A percentile compares a stretch with the other conserved stretches of the same genome.
phyloP scores from a whole-genome alignment of 2,113 vertebrate genomes.

The Odontophorus gujanensis region DNA sequence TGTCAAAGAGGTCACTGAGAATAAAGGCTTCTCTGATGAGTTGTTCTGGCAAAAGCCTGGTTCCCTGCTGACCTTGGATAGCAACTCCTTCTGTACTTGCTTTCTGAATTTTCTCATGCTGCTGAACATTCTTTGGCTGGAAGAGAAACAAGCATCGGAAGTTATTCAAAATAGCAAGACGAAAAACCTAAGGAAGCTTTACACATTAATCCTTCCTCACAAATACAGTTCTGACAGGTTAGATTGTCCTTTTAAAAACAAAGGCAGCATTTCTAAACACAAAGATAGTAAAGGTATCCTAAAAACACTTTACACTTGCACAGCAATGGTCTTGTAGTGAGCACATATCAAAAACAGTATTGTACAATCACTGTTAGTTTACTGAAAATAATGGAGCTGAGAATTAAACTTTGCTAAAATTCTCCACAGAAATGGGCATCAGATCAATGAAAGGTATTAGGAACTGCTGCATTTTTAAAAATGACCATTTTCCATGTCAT shows the following conservation, averaged over 20 bases:
- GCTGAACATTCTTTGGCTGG: constrained; percentile 94
- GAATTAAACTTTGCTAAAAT: not conserved
- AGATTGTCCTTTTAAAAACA: not conserved
- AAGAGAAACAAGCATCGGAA: constrained; percentile 37
- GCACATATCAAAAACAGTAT: not conserved
- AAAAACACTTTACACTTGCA: not conserved
- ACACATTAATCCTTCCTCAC: not conserved
- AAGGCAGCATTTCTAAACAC: not conserved
- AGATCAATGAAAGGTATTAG: not conserved
- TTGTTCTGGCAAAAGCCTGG: constrained; percentile 91
- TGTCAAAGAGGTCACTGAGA: constrained; percentile 95
- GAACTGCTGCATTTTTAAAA: not conserved
- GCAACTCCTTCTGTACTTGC: constrained; percentile 95
- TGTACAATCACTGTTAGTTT: not conserved
- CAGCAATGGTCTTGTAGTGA: not conserved
- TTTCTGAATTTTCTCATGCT: constrained; percentile 95
- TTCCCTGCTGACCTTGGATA: constrained; percentile 95
- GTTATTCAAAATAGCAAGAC: constrained; percentile 18
- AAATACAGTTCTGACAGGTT: not conserved
- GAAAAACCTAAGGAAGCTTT: constrained; percentile 2
- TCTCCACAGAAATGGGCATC: not conserved
- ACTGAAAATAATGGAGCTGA: not conserved
- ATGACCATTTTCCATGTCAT: not conserved
- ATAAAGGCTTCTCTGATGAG: constrained; percentile 96
- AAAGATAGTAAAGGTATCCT: not conserved